Evolutionary conservation across 2,797 vertebrate genomes (phyloP).

Genomic region (Spinus pinus): DNA sequence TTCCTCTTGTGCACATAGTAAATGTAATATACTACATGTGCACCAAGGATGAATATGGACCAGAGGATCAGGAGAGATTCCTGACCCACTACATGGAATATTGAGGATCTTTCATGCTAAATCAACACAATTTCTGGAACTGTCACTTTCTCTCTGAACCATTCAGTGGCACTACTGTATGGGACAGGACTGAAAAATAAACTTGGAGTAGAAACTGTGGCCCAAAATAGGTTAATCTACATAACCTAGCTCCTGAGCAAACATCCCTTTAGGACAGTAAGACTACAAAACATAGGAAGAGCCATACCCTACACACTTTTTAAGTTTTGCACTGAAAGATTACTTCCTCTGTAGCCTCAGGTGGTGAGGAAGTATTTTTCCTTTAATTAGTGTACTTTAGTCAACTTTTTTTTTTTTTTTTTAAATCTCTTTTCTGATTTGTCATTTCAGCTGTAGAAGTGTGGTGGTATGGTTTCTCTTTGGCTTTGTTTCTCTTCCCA

Average conservation of each 20-base stretch:
- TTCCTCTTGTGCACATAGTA: background rate
- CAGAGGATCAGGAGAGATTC: background rate
- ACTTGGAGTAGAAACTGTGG: background rate
- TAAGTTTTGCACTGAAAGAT: background rate
- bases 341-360: background rate
- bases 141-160: background rate
- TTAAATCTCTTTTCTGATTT: background rate
- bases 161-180: background rate
- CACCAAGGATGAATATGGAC: background rate
- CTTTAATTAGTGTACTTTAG: background rate
- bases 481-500: background rate
- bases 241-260: accelerated
- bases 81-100: accelerated
- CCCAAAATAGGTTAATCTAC: accelerated
- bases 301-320: background rate
- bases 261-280: background rate
- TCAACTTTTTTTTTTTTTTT: too few relatives aligned
- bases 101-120: background rate
- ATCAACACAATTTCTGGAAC: background rate
- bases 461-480: background rate
- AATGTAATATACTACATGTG: background rate
- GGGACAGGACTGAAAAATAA: background rate
- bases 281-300: background rate
- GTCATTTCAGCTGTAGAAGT: background rate
- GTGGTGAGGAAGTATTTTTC: background rate